Conservation (phyloP, 2,888 invertebrate genomes). For the Tillus elongatus region DNA sequence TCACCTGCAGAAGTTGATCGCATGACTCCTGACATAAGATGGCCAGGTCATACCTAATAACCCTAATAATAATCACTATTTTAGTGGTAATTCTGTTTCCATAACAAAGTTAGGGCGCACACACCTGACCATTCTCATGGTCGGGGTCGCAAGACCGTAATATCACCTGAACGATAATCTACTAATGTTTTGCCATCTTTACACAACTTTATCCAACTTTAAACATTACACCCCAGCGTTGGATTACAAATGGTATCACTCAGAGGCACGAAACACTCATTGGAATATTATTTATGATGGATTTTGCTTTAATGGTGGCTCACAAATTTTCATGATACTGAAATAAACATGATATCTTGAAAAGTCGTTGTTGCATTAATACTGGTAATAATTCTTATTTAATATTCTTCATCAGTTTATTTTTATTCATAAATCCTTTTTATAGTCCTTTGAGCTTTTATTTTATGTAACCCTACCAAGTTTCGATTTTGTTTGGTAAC, state of each 20-base stretch:
- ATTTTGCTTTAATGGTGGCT: conserved; percentile 10
- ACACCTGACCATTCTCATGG: conserved; percentile 36
- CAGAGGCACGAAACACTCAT: conserved; percentile 30
- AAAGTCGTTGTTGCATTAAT: no score
- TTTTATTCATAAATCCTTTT: no score
- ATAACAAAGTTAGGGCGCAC: conserved; percentile 37
- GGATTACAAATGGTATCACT: conserved; percentile 28
- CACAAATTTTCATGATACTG: no score
- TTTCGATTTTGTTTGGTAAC: no score
- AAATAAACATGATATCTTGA: no score
- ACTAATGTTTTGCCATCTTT: conserved; percentile 30
- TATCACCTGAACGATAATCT: conserved; percentile 33
- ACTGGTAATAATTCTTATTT: no score
- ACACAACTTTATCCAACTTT: conserved; percentile 35
- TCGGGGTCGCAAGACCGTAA: conserved; percentile 29
- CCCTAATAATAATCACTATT: conserved; percentile 38
- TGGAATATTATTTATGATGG: conserved; percentile 25
- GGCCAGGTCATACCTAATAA: conserved; percentile 35
- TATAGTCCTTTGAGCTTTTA: no score
- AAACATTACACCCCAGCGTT: conserved; percentile 29
- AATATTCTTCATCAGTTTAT: no score
- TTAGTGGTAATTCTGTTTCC: conserved; percentile 39
- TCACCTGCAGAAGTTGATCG: no score
- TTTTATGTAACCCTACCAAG: no score
- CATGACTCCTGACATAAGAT: conserved; percentile 19